These are phyloP conservation scores for Tragelaphus imberbis DNA, from an alignment of 2,113 vertebrate genomes.

Conservation along the genomic window DNA sequence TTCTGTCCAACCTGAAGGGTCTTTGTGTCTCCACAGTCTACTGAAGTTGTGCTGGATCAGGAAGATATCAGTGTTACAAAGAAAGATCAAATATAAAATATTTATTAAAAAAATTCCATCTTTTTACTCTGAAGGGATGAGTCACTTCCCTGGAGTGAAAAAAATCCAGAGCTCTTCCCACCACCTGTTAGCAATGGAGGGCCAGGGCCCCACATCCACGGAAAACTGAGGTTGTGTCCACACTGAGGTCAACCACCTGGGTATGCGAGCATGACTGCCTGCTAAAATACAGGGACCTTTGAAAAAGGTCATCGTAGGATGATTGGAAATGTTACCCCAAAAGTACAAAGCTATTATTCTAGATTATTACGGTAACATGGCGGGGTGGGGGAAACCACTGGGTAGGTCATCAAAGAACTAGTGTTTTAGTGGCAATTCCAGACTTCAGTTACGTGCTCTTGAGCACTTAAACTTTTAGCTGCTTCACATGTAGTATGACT, in stretches of 20 bases:
- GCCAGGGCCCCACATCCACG: background rate
- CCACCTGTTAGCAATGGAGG: background rate
- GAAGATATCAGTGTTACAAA: background rate
- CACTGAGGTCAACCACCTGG: background rate
- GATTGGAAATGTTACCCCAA: conserved; percentile 22
- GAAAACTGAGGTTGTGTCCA: background rate
- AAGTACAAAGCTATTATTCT: background rate
- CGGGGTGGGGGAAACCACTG: background rate
- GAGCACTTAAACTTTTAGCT: background rate
- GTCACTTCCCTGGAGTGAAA: conserved; percentile 19
- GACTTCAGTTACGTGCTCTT: background rate
- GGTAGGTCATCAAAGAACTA: background rate
- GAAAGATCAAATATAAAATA: background rate
- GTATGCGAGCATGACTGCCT: background rate
- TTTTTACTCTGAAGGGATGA: conserved; percentile 16
- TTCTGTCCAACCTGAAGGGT: background rate
- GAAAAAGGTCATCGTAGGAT: background rate
- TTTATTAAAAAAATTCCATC: background rate
- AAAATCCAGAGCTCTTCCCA: background rate
- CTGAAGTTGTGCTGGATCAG: background rate
- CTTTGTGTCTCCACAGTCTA: background rate
- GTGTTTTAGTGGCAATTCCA: background rate
- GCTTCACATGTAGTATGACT: background rate
- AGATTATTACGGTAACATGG: background rate
- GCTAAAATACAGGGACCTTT: background rate